These are phyloP conservation scores for Stenodera caucasica DNA, from an alignment of 2,888 invertebrate genomes.

Conservation along the genomic window DNA sequence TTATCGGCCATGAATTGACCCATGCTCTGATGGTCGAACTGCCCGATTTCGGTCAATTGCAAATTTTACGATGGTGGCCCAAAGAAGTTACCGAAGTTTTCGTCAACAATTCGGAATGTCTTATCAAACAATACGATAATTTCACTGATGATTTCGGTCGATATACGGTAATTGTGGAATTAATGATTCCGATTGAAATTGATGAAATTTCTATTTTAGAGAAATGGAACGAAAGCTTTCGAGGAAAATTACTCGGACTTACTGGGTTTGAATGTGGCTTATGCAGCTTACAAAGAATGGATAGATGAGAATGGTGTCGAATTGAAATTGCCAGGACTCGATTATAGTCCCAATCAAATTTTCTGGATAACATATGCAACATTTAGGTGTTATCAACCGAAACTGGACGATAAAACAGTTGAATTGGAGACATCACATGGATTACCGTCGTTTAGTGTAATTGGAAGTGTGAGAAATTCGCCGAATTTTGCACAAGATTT, in stretches of 20 bases:
- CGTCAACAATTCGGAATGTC: slow-evolving; percentile 31
- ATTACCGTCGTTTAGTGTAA: slow-evolving; percentile 35
- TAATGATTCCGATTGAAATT: background rate
- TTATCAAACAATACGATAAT: slow-evolving; percentile 36
- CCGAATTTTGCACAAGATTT: slow-evolving; percentile 42
- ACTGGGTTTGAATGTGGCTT: slow-evolving; percentile 85
- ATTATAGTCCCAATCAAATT: slow-evolving; percentile 63
- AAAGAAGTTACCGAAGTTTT: slow-evolving; percentile 31
- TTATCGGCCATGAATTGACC: slow-evolving; percentile 46
- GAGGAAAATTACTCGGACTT: slow-evolving; percentile 93
- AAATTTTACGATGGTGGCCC: slow-evolving; percentile 29
- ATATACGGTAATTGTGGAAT: slow-evolving; percentile 24
- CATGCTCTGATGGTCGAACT: slow-evolving; percentile 33
- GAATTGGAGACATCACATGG: slow-evolving; percentile 28
- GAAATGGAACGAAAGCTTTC: slow-evolving; percentile 83
- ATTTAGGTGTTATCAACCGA: slow-evolving; percentile 38
- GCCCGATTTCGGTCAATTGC: background rate
- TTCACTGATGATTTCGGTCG: slow-evolving; percentile 24
- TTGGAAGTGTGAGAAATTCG: slow-evolving; percentile 37
- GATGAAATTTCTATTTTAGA: slow-evolving; percentile 53
- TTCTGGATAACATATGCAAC: slow-evolving; percentile 53
- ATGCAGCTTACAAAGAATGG: slow-evolving; percentile 77
- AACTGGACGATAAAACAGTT: slow-evolving; percentile 13
- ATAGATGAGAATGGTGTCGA: slow-evolving; percentile 66
- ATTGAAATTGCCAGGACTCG: slow-evolving; percentile 68